phyloP scores from a whole-genome alignment of 2,797 vertebrate genomes.

The Microhierax caerulescens region DNA sequence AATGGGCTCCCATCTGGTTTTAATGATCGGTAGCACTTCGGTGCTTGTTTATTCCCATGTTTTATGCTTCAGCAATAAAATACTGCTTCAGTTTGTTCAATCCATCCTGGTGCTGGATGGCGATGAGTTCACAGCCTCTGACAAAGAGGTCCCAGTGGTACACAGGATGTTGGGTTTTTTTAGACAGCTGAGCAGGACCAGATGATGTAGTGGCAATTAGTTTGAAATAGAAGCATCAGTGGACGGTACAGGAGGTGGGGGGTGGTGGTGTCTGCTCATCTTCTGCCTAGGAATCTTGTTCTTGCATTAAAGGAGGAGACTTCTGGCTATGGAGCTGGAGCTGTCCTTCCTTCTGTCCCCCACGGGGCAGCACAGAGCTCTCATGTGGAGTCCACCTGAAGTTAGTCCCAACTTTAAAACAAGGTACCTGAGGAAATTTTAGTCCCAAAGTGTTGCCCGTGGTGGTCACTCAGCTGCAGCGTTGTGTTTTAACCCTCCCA shows the following conservation, averaged over 20 bases:
- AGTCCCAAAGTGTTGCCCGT: not conserved
- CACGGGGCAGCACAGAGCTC: not conserved
- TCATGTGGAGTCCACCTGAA: not conserved
- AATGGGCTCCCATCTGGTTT: conserved; percentile 60
- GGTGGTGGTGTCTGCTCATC: not conserved
- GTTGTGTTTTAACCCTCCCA: not conserved
- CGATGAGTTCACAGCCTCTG: conserved; percentile 20
- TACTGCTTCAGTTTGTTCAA: conserved; percentile 32
- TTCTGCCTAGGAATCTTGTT: not conserved
- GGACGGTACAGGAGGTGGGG: not conserved
- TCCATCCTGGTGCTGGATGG: conserved; percentile 5
- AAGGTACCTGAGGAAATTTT: not conserved
- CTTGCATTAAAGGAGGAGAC: not conserved
- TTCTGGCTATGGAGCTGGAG: not conserved
- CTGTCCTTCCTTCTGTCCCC: not conserved
- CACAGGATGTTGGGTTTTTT: not conserved
- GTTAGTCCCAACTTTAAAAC: not conserved
- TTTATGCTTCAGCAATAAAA: conserved; percentile 60
- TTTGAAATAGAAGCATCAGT: not conserved
- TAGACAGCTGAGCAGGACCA: not conserved
- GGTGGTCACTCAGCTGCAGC: not conserved
- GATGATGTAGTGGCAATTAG: not conserved
- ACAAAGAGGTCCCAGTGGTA: not conserved
- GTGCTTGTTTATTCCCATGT: conserved; percentile 54
- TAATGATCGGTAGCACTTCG: conserved; percentile 58